Base-by-base conservation (phyloP, 1,140 invertebrate genomes). In the Pachypsylla venusta region DNA sequence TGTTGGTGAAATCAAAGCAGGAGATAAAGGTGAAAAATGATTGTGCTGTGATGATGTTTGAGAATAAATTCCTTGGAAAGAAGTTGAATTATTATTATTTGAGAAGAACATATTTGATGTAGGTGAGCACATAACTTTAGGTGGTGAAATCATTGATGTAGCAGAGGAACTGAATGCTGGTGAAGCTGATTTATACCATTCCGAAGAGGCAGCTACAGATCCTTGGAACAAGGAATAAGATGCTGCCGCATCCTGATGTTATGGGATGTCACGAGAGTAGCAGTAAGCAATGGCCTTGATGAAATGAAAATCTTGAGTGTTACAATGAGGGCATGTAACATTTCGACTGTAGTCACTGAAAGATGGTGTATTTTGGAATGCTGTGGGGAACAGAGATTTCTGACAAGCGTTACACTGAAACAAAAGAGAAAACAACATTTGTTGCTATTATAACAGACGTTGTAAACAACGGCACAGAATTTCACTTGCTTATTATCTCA, bases 291-390 rank as follows among this genome's bases (percentile, higher is more conserved):
- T 73, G 14, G 89, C 86, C 74, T 95, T 94, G 60, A 94, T 89
- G 73, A 96, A 96, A 75, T 98, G 93, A 28, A 87, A 87, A 74
- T 95, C 93, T 61, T 90, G 77, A 14, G 82, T 81, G 64, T 84
- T 82, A 77, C 93, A 98, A 70, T 89, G 86, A 7, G 89, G 89
- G 74, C 93, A 98, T 58, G 85, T 81, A 66, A 93, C 82, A 65
- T 85, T 81, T 67, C 90, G 89, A 71, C 89, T 94, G 77, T 95
- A 97, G 74, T 96, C 90, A 64, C 89, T 94, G 79, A 91, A 94
- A 78, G 84, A 96, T 73, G 88, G 87, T 61, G 93, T 76, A 63
- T 88, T 80, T 73, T 93, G 87, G 67, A 89, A 84, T 7, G 87
- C 85, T 67, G 86, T 81, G 66, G 93, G 83, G 57, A 93, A 78